Base-by-base conservation (phyloP, 2,113 vertebrate genomes). In the Bungarus multicinctus region DNA sequence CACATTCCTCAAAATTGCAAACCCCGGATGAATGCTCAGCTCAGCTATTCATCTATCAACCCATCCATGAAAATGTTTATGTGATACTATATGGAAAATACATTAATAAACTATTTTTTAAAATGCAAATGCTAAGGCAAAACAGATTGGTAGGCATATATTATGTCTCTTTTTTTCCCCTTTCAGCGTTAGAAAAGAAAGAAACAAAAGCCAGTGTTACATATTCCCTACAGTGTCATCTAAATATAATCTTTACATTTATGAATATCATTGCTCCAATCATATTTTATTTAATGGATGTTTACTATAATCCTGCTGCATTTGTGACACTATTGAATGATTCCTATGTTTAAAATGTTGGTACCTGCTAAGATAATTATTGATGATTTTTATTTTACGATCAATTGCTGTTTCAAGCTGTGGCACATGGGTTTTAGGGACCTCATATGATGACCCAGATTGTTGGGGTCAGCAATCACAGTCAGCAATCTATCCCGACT, bases 41-140 rank as follows among this genome's bases (percentile, higher is more conserved):
- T 85, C 94, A 96, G 97, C 95, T 98, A 91, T 94, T 97, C 55
- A 96, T 94, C 53, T 91, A 91, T 93, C 90, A 95, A 85, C 23
- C 10, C 88, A 96, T 93, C 3, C 10, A 52, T 91, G 85, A 53
- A 34, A 34, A 95, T 30, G 87, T 64, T 90, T 69, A 50, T 69
- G 18, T 69, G 89, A n/a, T 52, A 47, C 7, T 90, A 5, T 69
- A 50, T 30, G 45, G 27, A 90, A 39, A 43, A 81, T 90, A 69
- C 9, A 50, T 30, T 45, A 64, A 58, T 27, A 87, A 43, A 45
- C 11, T 25, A 22, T 58, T 39, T 58, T 45, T 30, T 47, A 0
- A 47, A 94, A 74, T 81, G 34, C 30, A 95, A 96, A 95, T 50
- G 8, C 23, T 94, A 95, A 95, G 25, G 69, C 94, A 30, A 2